A percentile compares a stretch with the other conserved stretches of the same genome.
These are phyloP conservation scores for Telmatochromis sp. DNA, from an alignment of 2,113 vertebrate genomes.

Conservation along the genomic window DNA sequence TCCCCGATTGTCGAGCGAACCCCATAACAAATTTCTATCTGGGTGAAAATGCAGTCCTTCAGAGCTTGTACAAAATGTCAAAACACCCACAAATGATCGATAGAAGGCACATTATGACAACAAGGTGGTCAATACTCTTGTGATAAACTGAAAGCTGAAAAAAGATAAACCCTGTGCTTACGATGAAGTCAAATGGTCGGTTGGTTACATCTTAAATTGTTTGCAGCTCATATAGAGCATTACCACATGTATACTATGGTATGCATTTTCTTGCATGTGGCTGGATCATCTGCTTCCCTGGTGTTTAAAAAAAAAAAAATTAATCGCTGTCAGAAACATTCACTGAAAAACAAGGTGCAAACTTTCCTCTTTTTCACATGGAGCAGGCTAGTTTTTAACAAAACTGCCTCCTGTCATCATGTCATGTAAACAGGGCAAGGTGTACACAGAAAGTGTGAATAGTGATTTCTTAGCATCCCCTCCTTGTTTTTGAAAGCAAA, in stretches of 20 bases:
- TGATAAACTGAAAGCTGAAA: neutral
- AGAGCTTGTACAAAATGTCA: slow-evolving; percentile 2
- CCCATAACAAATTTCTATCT: neutral
- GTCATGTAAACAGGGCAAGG: neutral
- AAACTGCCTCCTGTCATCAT: neutral
- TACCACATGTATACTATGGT: neutral
- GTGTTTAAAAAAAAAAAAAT: neutral
- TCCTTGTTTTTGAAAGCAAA: neutral
- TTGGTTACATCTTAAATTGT: neutral
- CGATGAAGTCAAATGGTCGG: neutral
- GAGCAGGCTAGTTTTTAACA: neutral
- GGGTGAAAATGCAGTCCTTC: neutral
- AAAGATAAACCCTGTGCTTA: neutral
- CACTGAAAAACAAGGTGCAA: neutral
- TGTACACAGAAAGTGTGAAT: neutral
- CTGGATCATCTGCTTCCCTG: neutral
- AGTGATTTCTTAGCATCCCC: neutral
- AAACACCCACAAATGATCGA: slow-evolving; percentile 3
- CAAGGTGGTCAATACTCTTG: neutral
- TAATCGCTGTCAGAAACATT: neutral
- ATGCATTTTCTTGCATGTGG: neutral
- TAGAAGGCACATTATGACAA: neutral
- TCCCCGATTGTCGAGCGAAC: neutral
- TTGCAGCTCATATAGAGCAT: neutral
- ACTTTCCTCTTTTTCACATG: neutral